These are phyloP conservation scores for Desmophyllum pertusum DNA, from an alignment of 92 coral and sea anemone genomes.

Conservation along the genomic window DNA sequence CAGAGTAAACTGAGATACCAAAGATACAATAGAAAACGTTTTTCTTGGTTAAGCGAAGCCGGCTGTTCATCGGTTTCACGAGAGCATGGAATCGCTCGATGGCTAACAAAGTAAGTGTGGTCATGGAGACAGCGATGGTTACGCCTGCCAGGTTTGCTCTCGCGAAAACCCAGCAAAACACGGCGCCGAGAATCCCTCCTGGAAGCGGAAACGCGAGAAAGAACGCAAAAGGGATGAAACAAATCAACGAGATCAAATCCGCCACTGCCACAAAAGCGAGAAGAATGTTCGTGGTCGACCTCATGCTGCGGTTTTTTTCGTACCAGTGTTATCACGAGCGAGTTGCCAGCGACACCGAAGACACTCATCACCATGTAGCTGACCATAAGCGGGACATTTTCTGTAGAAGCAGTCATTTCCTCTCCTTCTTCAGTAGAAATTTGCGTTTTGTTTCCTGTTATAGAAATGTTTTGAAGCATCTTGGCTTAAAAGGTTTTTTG, in stretches of 20 bases:
- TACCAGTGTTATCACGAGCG: constrained; percentile 3
- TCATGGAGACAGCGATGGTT: constrained; percentile 19
- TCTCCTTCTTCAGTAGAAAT: not conserved
- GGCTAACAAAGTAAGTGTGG: constrained; percentile 18
- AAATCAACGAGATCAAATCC: constrained; percentile 14
- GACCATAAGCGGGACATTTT: not conserved
- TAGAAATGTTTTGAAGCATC: not conserved
- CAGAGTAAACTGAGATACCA: constrained; percentile 1
- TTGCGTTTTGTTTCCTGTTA: not conserved
- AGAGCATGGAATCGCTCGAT: constrained; percentile 24
- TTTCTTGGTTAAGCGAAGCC: constrained; percentile 5
- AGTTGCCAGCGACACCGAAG: constrained; percentile 10
- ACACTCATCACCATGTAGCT: not conserved
- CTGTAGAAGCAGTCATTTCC: not conserved
- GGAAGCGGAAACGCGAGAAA: constrained; percentile 10
- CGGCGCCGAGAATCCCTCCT: constrained; percentile 13
- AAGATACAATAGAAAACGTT: constrained; percentile 1
- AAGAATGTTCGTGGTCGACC: constrained; percentile 26
- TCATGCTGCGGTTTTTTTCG: constrained; percentile 1
- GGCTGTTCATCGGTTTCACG: not conserved
- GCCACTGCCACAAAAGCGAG: constrained; percentile 16
- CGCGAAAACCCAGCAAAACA: constrained; percentile 2
- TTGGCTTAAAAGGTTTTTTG: not conserved
- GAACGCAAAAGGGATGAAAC: constrained; percentile 13
- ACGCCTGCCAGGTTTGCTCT: not conserved